Evolutionary conservation across 2,888 invertebrate genomes (phyloP).

Genomic region (Synergus gifuensis): DNA sequence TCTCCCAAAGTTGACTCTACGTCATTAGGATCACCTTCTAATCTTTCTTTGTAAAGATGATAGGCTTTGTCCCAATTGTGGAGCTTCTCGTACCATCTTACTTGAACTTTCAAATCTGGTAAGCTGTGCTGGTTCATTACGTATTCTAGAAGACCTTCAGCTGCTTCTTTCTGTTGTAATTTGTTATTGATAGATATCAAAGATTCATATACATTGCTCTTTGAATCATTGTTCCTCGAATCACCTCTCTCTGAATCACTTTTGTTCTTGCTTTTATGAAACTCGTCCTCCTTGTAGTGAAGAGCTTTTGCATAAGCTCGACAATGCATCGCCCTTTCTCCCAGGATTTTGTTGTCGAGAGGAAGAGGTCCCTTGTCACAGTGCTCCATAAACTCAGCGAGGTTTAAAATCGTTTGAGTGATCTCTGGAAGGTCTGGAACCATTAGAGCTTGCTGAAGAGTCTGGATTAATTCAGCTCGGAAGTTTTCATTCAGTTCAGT

Average conservation of each 20-base stretch:
- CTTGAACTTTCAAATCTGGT: constrained; percentile 82
- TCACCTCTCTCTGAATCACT: constrained; percentile 22
- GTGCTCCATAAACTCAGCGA: constrained; percentile 99
- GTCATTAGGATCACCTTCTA: constrained; percentile 83
- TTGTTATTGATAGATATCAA: constrained; percentile 98
- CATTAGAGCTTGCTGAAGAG: constrained; percentile 92
- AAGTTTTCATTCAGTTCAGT: constrained; percentile 91
- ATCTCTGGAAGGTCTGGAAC: constrained; percentile 97
- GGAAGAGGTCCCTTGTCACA: constrained; percentile 97
- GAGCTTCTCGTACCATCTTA: constrained; percentile 98
- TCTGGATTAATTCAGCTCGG: constrained; percentile 91
- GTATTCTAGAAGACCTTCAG: constrained; percentile 93
- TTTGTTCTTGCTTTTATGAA: constrained; percentile 86
- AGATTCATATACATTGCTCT: constrained; percentile 93
- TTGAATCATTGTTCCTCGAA: constrained; percentile 68
- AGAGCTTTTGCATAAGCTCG: constrained; percentile 91
- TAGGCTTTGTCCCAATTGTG: constrained; percentile 99
- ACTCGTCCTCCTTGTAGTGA: constrained; percentile 96
- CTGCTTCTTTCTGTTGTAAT: constrained; percentile 98
- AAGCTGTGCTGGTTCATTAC: constrained; percentile 89
- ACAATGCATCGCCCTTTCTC: constrained; percentile 96
- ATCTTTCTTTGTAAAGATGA: constrained; percentile 89
- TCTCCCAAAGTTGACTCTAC: constrained; percentile 92
- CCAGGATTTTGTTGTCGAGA: constrained; percentile 90
- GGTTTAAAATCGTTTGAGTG: constrained; percentile 96